phyloP scores from a whole-genome alignment of 2,113 vertebrate genomes.

The Cairina moschata region DNA sequence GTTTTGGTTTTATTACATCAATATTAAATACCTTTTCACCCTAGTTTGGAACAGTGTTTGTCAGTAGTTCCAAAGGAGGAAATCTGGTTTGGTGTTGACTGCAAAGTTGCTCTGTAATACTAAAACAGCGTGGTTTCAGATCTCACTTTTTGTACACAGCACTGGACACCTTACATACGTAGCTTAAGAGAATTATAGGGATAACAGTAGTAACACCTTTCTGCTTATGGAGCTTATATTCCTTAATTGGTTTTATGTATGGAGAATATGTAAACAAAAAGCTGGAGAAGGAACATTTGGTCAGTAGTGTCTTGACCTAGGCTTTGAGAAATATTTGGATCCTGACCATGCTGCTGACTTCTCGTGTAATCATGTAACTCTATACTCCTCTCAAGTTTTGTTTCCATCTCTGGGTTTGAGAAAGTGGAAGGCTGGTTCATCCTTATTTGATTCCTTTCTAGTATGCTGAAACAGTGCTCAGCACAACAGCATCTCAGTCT shows the following conservation, averaged over 20 bases:
- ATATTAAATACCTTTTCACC: neutral
- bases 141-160: neutral
- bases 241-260: neutral
- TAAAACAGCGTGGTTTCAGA: neutral
- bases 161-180: fast-evolving
- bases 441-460: neutral
- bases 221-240: neutral
- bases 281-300: neutral
- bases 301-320: neutral
- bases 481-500: neutral
- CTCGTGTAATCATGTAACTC: neutral
- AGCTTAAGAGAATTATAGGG: neutral
- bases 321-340: neutral
- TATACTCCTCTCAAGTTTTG: fast-evolving
- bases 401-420: neutral
- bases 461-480: neutral
- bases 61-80: neutral
- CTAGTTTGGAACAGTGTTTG: neutral
- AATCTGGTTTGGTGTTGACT: neutral
- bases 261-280: neutral
- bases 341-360: neutral
- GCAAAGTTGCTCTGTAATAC: neutral
- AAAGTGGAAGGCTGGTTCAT: neutral
- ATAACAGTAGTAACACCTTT: neutral
- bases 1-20: neutral